Base-by-base conservation (phyloP, 2,113 vertebrate species). In the Rhadina sibilatrix region DNA sequence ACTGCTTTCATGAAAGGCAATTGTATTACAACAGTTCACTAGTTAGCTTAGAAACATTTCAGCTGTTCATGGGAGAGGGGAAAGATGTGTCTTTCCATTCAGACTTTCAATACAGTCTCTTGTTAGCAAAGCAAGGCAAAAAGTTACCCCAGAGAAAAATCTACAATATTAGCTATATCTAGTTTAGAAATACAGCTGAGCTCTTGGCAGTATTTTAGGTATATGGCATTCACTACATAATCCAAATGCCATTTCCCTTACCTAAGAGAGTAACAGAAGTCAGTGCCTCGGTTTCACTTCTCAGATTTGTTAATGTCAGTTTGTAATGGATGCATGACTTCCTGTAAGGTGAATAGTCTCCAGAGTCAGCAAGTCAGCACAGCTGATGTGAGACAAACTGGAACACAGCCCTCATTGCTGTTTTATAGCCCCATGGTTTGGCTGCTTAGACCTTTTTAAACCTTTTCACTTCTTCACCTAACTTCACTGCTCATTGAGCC, bases 21-120 rank as follows among this genome's bases (percentile, higher is more conserved):
- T 92, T 89, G 57, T 70, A 82, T 94, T 92, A 87, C 35, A 84
- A 72, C 65, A 84, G 40, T 66, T 92, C 72, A 87, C 40, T 85
- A 79, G 87, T 40, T 89, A 85, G 47, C 38, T 93, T 82, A 56
- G 80, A 91, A 87, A 66, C 10, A 68, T 87, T 91, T 89, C 53
- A 37, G 11, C 31, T 84, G 7, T 69, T 94, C 35, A 5, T 3
- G 50, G 33, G 12, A 33, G n/a, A 11, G 9, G 44, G 49, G 10
- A 89, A 59, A 74, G 23, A 27, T 18, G 4, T 16, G 37, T 87
- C 65, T 82, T 78, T 40, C 49, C 15, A 47, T 63, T 78, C 42
- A 66, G 60, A 68, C 25, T 40, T 84, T 84, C 61, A 77, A 37
- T 47, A 56, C 8, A 50, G 21, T n/a, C 27, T 69, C 17, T 20